Percentiles rank a stretch among this genome's conserved stretches.
These are phyloP conservation scores for Botrylloides violaceus DNA, from an alignment of 23 tunicate species.

Conservation along the genomic window DNA sequence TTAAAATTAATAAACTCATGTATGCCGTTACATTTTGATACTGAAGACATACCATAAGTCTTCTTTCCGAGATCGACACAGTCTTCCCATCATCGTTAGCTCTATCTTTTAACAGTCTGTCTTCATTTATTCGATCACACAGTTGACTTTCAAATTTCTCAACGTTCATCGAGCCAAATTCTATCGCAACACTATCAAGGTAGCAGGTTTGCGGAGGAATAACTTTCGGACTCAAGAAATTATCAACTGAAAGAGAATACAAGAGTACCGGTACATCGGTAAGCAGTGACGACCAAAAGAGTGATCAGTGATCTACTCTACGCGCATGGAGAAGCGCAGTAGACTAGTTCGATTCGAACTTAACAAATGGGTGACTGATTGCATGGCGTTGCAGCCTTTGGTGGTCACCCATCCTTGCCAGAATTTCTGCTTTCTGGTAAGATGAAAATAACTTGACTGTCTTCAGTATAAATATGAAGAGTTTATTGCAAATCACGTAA, in stretches of 20 bases:
- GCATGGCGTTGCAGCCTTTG: no score
- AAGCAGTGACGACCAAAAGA: no score
- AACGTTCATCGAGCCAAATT: constrained; percentile 37
- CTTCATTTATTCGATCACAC: constrained; percentile 44
- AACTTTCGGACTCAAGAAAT: constrained; percentile 37
- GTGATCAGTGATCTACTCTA: background rate
- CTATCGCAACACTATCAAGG: constrained; percentile 42
- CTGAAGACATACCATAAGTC: constrained; percentile 67
- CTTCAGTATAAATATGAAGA: no score
- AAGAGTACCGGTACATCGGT: no score
- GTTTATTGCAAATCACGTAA: no score
- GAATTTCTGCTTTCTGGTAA: no score
- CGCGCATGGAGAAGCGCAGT: background rate
- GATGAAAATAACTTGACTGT: no score
- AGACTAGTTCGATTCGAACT: background rate
- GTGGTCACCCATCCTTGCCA: no score
- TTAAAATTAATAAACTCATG: no score
- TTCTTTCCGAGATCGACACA: constrained; percentile 45
- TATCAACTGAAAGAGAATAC: constrained; percentile 34
- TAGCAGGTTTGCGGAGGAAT: constrained; percentile 32
- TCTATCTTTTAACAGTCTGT: constrained; percentile 33
- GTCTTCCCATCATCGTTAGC: constrained; percentile 53
- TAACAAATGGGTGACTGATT: no score
- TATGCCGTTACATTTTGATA: no score
- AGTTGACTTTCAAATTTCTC: constrained; percentile 68